Conservation (phyloP, 2,888 invertebrate genomes). For the Eilema griseolum region DNA sequence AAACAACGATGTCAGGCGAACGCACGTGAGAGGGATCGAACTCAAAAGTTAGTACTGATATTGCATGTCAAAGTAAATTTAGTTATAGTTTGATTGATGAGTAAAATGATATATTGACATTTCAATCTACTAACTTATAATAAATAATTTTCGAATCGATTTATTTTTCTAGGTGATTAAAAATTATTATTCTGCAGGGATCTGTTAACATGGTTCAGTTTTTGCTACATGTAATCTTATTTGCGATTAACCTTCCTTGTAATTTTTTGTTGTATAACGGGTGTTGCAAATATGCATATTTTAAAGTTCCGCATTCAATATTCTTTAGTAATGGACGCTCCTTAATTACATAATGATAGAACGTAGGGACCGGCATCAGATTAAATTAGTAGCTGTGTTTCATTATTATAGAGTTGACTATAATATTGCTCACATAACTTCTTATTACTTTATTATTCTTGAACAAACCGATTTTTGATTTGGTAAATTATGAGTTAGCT, state of each 20-base stretch:
- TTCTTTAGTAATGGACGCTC: background rate
- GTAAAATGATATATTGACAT: background rate
- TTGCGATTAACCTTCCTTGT: constrained; percentile 9
- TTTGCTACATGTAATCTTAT: constrained; percentile 3
- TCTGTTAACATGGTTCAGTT: background rate
- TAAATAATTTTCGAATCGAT: background rate
- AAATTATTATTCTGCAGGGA: background rate
- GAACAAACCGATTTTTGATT: too few relatives aligned
- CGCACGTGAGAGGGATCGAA: constrained; percentile 93
- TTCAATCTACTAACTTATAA: background rate
- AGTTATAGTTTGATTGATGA: background rate
- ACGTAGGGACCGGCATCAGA: background rate
- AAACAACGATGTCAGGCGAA: constrained; percentile 93
- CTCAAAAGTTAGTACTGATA: constrained; percentile 90
- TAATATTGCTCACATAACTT: too few relatives aligned
- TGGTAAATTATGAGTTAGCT: too few relatives aligned
- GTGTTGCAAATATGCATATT: constrained; percentile 6
- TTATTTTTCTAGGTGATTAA: background rate
- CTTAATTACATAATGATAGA: background rate
- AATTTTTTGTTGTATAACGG: background rate
- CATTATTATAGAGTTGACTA: background rate
- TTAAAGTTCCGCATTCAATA: constrained; percentile 5
- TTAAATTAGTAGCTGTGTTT: background rate
- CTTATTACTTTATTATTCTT: too few relatives aligned
- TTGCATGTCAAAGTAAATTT: constrained; percentile 18